Evolutionary conservation across 1,140 invertebrate species (phyloP), one percentile per base, ranked within the genome.

Genomic region (Scaptomyza montana): DNA sequence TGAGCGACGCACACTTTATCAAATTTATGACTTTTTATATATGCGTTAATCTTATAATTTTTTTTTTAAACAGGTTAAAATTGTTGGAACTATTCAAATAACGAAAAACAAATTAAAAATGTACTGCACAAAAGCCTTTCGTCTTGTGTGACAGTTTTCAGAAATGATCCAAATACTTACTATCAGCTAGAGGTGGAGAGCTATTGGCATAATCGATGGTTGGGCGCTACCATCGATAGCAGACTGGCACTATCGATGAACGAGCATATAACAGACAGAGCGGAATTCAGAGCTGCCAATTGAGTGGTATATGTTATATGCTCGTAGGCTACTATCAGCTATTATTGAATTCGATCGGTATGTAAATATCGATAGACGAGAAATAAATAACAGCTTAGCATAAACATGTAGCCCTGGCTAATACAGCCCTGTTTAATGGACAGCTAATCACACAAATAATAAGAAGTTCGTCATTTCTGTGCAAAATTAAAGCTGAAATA

Each of bases 391-490:
- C 16, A 16, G 16, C 16, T 16, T 16, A 16, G 16, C 16, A 16
- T 33, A 43, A 43, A n/a, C n/a, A 43, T n/a, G 39, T 43, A 43
- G 12, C 67, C 67, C 59, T 69, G 39, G 43, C 1, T 5, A 1
- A 21, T 13, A 69, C 67, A 69, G 13, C 68, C 16, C 68, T 70
- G 68, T 57, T 12, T 36, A 55, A 8, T 49, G 60, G 13, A 56
- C 51, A 41, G 28, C 50, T 45, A 59, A 49, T 51, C 33, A 43
- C 41, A 59, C 25, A 72, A 61, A 67, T 41, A 68, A 66, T 47
- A 61, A 55, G 33, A 55, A 25, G 21, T 61, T 70, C 41, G 56
- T 41, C 33, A 67, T 68, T 67, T 68, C 7, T 9, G 60, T 67
- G 30, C 55, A 65, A 59, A 72, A 66, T 41, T 46, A 7, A 53